A percentile compares a stretch with the other conserved stretches of the same genome.
Evolutionary conservation across 2,797 vertebrate genomes (phyloP).

Genomic region (Caiman crocodilus): DNA sequence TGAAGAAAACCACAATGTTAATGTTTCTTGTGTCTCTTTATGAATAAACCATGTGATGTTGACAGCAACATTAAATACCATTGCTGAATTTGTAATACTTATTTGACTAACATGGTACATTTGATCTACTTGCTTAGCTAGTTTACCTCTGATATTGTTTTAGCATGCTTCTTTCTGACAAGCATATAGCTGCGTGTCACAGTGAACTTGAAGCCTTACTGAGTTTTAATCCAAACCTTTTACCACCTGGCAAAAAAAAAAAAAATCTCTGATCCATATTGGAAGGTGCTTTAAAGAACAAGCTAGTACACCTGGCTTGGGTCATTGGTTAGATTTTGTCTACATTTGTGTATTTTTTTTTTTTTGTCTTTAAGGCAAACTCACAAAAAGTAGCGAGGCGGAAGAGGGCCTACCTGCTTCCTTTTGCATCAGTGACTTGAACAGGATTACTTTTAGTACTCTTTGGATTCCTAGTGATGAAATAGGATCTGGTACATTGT

Average conservation of each 20-base stretch:
- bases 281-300: no score
- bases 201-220: not conserved
- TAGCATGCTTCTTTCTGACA: not conserved
- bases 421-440: no score
- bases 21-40: not conserved
- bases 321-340: no score
- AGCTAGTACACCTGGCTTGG: no score
- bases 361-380: no score
- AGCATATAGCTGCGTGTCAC: not conserved
- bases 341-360: no score
- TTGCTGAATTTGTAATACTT: not conserved
- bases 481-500: no score
- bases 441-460: no score
- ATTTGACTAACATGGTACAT: not conserved
- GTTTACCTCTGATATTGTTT: not conserved
- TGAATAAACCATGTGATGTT: not conserved
- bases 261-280: no score
- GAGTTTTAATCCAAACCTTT: not conserved
- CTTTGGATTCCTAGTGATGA: no score
- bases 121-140: not conserved
- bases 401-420: no score
- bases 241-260: not conserved
- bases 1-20: not conserved
- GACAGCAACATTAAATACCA: fast-evolving
- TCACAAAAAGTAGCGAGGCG: no score